Conservation (phyloP, 2,888 invertebrate genomes). For the Brachyopa scutellaris region DNA sequence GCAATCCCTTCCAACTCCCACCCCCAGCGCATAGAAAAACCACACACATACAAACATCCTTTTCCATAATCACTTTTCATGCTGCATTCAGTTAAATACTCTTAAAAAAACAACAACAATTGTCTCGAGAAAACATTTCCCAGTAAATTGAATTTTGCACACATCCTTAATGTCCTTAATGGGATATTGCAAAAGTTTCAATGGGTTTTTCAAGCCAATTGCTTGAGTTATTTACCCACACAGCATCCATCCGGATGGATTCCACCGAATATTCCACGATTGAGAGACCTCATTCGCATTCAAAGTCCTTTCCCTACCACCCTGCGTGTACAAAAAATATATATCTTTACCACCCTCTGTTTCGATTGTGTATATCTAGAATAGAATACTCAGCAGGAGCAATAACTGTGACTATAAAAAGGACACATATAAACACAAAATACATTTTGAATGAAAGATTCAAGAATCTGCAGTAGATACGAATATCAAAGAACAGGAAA, state of each 20-base stretch:
- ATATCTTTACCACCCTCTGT: not conserved
- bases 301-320: not conserved
- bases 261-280: constrained; percentile 10
- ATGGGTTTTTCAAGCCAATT: constrained; percentile 59
- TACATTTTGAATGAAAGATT: constrained; percentile 33
- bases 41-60: not conserved
- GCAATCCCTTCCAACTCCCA: not conserved
- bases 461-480: constrained; percentile 25
- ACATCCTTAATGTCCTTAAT: constrained; percentile 56
- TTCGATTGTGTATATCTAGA: constrained; percentile 37
- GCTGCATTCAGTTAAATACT: constrained; percentile 7
- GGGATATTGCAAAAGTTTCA: constrained; percentile 71
- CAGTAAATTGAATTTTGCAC: constrained; percentile 63
- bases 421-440: constrained; percentile 31
- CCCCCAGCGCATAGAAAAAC: constrained; percentile 1
- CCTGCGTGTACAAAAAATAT: too few relatives aligned
- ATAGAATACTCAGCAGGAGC: constrained; percentile 49
- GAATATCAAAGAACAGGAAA: constrained; percentile 2
- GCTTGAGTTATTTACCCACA: constrained; percentile 44
- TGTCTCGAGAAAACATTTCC: constrained; percentile 59
- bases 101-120: constrained; percentile 50
- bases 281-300: not conserved
- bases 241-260: not conserved
- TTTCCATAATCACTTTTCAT: constrained; percentile 24
- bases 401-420: constrained; percentile 65